Evolutionary conservation across 2,888 invertebrate genomes (phyloP).

Genomic region (Clunio marinus): DNA sequence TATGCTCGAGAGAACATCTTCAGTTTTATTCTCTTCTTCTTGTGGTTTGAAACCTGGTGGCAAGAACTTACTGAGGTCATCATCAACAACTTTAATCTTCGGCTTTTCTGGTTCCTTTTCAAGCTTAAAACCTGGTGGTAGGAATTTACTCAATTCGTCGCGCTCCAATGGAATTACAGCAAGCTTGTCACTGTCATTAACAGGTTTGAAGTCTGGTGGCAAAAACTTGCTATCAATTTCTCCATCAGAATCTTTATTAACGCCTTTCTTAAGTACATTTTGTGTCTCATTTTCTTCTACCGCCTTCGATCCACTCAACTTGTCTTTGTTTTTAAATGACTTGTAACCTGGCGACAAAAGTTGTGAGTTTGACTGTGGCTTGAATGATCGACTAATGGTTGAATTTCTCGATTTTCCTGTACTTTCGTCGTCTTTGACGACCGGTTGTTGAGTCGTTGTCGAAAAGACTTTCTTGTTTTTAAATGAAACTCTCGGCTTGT

Average conservation of each 20-base stretch:
- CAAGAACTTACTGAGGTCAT: constrained; percentile 51
- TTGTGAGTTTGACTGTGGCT: constrained; percentile 57
- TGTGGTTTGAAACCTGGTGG: constrained; percentile 61
- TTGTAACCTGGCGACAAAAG: constrained; percentile 50
- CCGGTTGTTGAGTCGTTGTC: constrained; percentile 48
- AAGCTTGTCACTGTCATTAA: constrained; percentile 44
- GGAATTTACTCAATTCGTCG: constrained; percentile 58
- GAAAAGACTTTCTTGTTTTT: constrained; percentile 56
- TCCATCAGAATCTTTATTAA: constrained; percentile 43
- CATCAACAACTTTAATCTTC: constrained; percentile 41
- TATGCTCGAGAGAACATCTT: constrained; percentile 45
- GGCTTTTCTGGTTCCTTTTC: constrained; percentile 40
- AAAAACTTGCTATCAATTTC: constrained; percentile 57
- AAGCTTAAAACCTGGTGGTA: constrained; percentile 60
- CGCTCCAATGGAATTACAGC: constrained; percentile 41
- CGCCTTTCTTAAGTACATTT: constrained; percentile 8
- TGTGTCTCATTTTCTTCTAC: constrained; percentile 6
- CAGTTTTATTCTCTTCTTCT: constrained; percentile 43
- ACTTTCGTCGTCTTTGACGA: constrained; percentile 41
- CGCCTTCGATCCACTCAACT: neutral
- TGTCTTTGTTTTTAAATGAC: constrained; percentile 23
- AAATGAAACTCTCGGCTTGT: constrained; percentile 55
- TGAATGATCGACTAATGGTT: constrained; percentile 53
- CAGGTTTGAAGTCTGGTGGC: constrained; percentile 63
- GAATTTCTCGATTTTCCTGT: constrained; percentile 45